Percentiles rank a stretch among this genome's conserved stretches.
These are phyloP conservation scores for Miichthys miiuy DNA, from an alignment of 2,797 vertebrate genomes.

Conservation along the genomic window DNA sequence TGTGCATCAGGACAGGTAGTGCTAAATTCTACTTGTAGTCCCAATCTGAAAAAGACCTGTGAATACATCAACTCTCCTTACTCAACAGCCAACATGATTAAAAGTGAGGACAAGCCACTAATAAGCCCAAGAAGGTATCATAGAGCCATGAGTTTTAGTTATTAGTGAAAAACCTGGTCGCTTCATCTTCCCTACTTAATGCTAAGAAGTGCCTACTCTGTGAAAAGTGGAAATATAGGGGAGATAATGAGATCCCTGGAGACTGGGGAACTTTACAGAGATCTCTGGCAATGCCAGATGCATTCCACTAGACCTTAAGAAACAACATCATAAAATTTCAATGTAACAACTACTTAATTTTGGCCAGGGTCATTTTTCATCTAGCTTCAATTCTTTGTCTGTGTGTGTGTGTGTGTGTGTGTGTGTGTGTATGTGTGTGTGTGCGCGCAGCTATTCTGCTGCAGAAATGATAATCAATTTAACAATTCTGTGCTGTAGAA, in stretches of 20 bases:
- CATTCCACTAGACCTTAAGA: conserved; percentile 79
- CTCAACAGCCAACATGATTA: conserved; percentile 69
- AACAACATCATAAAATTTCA: conserved; percentile 82
- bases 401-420: conserved; percentile 14
- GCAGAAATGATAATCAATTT: conserved; percentile 79
- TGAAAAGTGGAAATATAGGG: conserved; percentile 81
- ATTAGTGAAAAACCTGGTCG: conserved; percentile 75
- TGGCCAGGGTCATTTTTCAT: conserved; percentile 80
- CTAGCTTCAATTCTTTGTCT: conserved; percentile 47
- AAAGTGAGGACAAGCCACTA: conserved; percentile 74
- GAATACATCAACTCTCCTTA: conserved; percentile 68
- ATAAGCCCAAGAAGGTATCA: conserved; percentile 75
- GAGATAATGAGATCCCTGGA: conserved; percentile 87
- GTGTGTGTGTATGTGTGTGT: conserved; percentile 35
- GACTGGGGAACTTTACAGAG: conserved; percentile 79
- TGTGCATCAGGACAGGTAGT: conserved; percentile 31
- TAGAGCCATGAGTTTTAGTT: conserved; percentile 73
- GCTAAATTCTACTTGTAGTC: conserved; percentile 60
- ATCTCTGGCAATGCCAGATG: conserved; percentile 80
- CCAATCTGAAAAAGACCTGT: conserved; percentile 47
- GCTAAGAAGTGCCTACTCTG: conserved; percentile 83
- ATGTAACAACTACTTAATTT: conserved; percentile 80
- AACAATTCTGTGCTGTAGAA: conserved; percentile 59
- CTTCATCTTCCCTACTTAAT: conserved; percentile 80
- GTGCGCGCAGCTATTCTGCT: conserved; percentile 49